Conservation (phyloP, 2,797 vertebrate species). For the Galaxias olidus region DNA sequence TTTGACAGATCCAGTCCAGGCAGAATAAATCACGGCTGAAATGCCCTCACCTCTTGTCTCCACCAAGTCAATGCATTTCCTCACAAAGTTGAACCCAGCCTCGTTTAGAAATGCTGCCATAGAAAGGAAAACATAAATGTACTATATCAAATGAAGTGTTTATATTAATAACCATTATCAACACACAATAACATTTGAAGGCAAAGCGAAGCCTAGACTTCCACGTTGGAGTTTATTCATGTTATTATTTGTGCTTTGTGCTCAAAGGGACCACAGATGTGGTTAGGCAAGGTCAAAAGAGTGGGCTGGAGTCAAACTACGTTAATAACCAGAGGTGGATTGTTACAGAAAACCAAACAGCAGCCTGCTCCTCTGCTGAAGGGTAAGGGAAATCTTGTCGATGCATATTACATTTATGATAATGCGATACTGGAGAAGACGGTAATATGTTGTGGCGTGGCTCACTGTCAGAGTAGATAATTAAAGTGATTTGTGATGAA, state of each 20-base stretch:
- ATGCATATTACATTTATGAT: not conserved
- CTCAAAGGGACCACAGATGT: slow-evolving; percentile 26
- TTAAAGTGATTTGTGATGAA: not conserved
- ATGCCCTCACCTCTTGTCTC: slow-evolving; percentile 81
- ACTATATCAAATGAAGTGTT: slow-evolving; percentile 32
- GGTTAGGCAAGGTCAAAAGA: slow-evolving; percentile 41
- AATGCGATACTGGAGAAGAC: not conserved
- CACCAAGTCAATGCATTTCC: slow-evolving; percentile 93
- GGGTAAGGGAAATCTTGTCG: no score
- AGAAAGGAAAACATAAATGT: slow-evolving; percentile 49
- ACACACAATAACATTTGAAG: no score
- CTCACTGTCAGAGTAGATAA: not conserved
- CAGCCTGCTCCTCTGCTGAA: no score
- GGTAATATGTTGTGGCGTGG: not conserved
- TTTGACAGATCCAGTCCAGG: not conserved
- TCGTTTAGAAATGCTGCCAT: slow-evolving; percentile 92
- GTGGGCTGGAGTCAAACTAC: slow-evolving; percentile 54
- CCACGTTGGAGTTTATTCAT: no score
- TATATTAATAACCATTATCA: no score
- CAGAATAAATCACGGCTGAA: not conserved
- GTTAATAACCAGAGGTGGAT: slow-evolving; percentile 40
- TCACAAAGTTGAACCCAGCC: slow-evolving; percentile 96
- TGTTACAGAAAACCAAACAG: slow-evolving; percentile 18
- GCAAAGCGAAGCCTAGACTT: no score
- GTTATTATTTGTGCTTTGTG: slow-evolving; percentile 8